Percentiles rank a stretch among this genome's conserved stretches.
Conservation (phyloP, 2,797 vertebrate genomes). For the Psittacula derbiana region DNA sequence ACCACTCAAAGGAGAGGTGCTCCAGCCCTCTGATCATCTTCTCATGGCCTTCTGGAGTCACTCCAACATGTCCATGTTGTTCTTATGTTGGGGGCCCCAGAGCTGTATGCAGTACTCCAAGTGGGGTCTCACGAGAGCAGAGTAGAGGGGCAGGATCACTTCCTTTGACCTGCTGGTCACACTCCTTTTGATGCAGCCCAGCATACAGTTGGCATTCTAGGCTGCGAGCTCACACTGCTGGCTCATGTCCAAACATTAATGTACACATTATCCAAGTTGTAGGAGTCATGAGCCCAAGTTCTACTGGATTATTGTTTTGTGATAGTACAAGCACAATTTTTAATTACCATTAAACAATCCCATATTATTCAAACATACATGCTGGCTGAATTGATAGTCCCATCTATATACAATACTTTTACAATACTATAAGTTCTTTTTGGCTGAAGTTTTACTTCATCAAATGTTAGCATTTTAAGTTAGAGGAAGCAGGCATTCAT, state of each 20-base stretch:
- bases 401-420: not conserved
- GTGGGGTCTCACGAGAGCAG: not conserved
- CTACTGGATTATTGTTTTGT: not conserved
- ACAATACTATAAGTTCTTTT: not conserved
- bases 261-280: not conserved
- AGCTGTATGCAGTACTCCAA: not conserved
- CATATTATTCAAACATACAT: not conserved
- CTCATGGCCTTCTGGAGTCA: not conserved
- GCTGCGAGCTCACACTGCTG: accelerated
- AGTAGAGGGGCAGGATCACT: not conserved
- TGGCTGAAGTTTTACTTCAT: not conserved
- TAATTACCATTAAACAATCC: not conserved
- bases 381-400: not conserved
- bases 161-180: accelerated
- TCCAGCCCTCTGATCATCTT: not conserved
- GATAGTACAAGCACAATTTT: not conserved
- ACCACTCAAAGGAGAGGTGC: not conserved
- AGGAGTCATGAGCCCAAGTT: not conserved
- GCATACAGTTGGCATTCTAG: accelerated
- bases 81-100: not conserved
- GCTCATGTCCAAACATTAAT: not conserved
- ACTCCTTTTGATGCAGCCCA: not conserved
- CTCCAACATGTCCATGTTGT: not conserved
- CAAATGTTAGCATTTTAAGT: not conserved
- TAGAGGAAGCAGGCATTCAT: not conserved